Evolutionary conservation across 2,113 vertebrate genomes (phyloP).

Genomic region (Nothobranchius furzeri): DNA sequence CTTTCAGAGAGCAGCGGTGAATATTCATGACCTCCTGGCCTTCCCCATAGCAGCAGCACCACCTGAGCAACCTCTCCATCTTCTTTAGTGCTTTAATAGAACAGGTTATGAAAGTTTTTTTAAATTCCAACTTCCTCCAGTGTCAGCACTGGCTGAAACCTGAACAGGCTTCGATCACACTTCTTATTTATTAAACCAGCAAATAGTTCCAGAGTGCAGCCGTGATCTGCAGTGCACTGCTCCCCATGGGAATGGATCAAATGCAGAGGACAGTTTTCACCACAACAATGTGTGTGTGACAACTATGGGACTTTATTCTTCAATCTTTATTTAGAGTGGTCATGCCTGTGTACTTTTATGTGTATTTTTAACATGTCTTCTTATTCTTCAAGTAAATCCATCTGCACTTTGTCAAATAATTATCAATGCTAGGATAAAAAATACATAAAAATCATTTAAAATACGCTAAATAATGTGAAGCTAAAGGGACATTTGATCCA

Average conservation of each 20-base stretch:
- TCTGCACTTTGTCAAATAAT: no score
- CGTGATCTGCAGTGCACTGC: no score
- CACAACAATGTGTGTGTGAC: no score
- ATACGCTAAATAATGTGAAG: no score
- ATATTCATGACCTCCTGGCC: slow-evolving; percentile 31
- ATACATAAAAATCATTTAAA: no score
- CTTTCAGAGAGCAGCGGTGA: not conserved
- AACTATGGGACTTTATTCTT: no score
- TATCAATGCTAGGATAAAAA: no score
- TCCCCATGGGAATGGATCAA: no score
- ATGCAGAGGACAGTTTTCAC: no score
- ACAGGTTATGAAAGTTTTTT: not conserved
- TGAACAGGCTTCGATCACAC: not conserved
- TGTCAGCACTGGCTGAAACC: not conserved
- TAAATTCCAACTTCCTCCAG: not conserved
- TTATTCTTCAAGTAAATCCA: not conserved
- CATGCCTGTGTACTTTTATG: not conserved
- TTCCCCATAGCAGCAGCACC: slow-evolving; percentile 3
- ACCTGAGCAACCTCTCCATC: slow-evolving; percentile 10
- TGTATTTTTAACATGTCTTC: not conserved
- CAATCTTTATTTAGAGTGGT: not conserved
- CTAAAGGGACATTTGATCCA: no score
- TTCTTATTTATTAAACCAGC: not conserved
- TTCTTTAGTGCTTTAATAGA: not conserved
- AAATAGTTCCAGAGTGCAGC: no score